Evolutionary conservation across 2,113 vertebrate species (phyloP), one percentile per base, ranked within the genome.

Genomic region (Campylomormyrus tamandua): DNA sequence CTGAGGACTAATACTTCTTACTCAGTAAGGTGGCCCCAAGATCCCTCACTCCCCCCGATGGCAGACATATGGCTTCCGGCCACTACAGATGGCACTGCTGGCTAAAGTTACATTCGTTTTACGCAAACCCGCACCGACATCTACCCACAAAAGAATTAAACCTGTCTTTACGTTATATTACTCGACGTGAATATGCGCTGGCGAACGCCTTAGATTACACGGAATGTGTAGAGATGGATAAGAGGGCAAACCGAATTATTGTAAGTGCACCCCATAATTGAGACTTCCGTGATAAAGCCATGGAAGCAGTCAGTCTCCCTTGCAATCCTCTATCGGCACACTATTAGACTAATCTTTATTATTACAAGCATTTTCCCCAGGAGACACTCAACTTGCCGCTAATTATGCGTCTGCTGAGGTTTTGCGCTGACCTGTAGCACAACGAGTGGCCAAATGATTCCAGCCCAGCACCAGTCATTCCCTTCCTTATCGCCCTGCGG

Each of bases 21-120:
- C 90, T 92, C 90, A 88, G 93, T 90, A 90, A 84, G 90, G 92
- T 92, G 93, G 92, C 94, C 94, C 89, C 92, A 91, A 89, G 92
- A 91, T 90, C 91, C 87, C 77, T 92, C 89, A 93, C 86, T 92
- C 92, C 89, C 93, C 91, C 93, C 8, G 58, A 94, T 92, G 93
- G 92, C 94, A 93, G 94, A 95, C 90, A 92, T 93, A 93, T 94
- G 93, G 91, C 93, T 95, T 95, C 94, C 52, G 46, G 91, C 91
- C 91, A 2, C 86, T 45, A 49, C 0, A 1, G 31, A 80, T 89
- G 92, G 77, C 92, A 92, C 90, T 80, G 46, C 52, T 77, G 83
- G 87, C 83, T 86, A 87, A 91, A 74, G 89, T 46, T 66, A 87
- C 89, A 52, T 83, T 74, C 46, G 35, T 83, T 88, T 49, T 90